A percentile compares a stretch with the other conserved stretches of the same genome.
phyloP scores from a whole-genome alignment of 2,797 vertebrate species.

The Myripristis jacobus region DNA sequence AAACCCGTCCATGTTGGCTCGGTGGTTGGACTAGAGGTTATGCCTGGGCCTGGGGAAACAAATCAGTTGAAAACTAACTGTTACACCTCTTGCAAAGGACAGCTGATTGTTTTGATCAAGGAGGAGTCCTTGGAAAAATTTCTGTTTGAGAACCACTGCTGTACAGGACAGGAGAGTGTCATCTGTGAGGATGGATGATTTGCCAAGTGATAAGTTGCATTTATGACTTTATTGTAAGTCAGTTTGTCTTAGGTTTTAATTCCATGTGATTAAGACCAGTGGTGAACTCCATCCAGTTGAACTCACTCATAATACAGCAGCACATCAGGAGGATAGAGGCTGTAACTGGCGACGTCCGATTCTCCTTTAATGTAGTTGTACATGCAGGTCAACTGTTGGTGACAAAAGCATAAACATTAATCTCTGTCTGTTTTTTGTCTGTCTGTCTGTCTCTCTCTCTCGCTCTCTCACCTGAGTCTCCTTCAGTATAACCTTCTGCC shows the following conservation, averaged over 20 bases:
- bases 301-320: slow-evolving; percentile 84
- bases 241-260: background rate
- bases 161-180: background rate
- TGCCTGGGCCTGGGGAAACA: too few species aligned
- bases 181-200: background rate
- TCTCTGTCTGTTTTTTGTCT: background rate
- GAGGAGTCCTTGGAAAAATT: too few species aligned
- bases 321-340: slow-evolving; percentile 73
- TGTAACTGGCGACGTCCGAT: slow-evolving; percentile 40
- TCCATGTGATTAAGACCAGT: background rate
- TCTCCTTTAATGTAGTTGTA: slow-evolving; percentile 71
- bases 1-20: too few species aligned
- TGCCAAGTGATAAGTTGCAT: background rate
- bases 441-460: background rate
- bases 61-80: too few species aligned
- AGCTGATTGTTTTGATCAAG: too few species aligned
- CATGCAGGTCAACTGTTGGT: slow-evolving; percentile 83
- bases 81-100: too few species aligned
- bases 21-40: too few species aligned
- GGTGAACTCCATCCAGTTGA: background rate
- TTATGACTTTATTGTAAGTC: too few species aligned
- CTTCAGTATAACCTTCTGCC: slow-evolving; percentile 61
- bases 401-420: slow-evolving; percentile 11
- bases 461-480: slow-evolving; percentile 79
- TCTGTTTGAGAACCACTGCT: too few species aligned